Evolutionary conservation across 2,797 vertebrate species (phyloP), one percentile per base, ranked within the genome.

Genomic region (Micrastur ruficollis): DNA sequence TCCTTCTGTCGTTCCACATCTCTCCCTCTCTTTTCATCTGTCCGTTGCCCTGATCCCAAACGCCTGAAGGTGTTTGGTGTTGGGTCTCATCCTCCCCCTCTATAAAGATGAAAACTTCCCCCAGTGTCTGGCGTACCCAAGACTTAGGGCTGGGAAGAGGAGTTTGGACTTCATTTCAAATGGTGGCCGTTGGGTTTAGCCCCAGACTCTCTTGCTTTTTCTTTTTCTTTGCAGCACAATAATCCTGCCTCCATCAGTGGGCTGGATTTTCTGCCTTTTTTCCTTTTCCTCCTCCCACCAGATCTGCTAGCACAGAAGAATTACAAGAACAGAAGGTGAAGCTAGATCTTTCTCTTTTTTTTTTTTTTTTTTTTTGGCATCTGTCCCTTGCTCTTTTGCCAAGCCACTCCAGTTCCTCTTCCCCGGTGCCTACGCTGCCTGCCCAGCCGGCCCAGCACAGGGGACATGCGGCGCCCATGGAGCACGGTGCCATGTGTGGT

Each of bases 321-420:
- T 95, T 86, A 82, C 47, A 81, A 63, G 97, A 97, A 97, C 96
- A 97, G 96, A 97, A 95, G 96, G 95, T 93, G 90, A 97, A 95
- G 83, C 47, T 86, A 90, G 76, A 91, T 95, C 91, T 81, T 89
- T 94, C 85, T 97, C 73, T 73, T 78, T 74, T 85, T 73, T 84
- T 70, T 92, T 79, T 27, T 79, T 74, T 5, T 58, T 72, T 81
- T 78, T 90, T 91, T 90, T 97, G 94, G 91, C 95, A 97, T 21
- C 31, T 23, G 3, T 81, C 89, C 73, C 86, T 85, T 90, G 76
- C 85, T 86, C 74, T 95, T 96, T 95, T 79, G 86, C 96, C 88
- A 86, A 92, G 67, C 44, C 7, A 3, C 88, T 93, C 76, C 14
- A 44, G 29, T 87, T 96, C 96, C 97, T 94, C 89, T 96, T 96